Conservation (phyloP, 2,113 vertebrate genomes). For the Anthoscopus minutus region DNA sequence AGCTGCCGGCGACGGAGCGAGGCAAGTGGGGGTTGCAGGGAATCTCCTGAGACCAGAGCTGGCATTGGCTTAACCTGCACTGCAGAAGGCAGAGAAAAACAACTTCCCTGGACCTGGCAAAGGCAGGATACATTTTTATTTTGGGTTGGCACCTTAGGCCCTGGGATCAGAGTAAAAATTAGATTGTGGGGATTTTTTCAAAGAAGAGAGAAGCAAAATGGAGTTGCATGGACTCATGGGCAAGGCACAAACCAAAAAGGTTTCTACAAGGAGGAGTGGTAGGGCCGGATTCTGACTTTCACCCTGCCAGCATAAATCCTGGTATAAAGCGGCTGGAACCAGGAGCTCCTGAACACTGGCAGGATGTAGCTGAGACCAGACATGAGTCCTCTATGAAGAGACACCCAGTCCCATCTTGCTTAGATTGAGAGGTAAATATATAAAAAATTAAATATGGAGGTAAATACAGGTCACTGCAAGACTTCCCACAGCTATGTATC, state of each 20-base stretch:
- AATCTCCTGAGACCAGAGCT: constrained; percentile 59
- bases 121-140: constrained; percentile 23
- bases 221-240: not conserved
- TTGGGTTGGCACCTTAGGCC: not conserved
- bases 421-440: not conserved
- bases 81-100: constrained; percentile 28
- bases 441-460: not conserved
- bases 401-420: not conserved
- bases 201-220: not conserved
- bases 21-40: constrained; percentile 67
- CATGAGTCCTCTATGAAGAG: not conserved
- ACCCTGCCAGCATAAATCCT: not conserved
- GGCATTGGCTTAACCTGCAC: constrained; percentile 58
- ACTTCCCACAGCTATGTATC: not conserved
- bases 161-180: not conserved
- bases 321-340: not conserved
- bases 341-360: not conserved
- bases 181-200: not conserved
- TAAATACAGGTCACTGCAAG: rapidly evolving
- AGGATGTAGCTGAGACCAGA: not conserved
- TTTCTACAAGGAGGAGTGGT: not conserved
- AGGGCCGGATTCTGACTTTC: not conserved
- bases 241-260: not conserved
- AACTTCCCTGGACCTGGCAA: not conserved
- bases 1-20: constrained; percentile 67